Conservation (phyloP, 2,113 vertebrate species). For the Siphamia tubifer region DNA sequence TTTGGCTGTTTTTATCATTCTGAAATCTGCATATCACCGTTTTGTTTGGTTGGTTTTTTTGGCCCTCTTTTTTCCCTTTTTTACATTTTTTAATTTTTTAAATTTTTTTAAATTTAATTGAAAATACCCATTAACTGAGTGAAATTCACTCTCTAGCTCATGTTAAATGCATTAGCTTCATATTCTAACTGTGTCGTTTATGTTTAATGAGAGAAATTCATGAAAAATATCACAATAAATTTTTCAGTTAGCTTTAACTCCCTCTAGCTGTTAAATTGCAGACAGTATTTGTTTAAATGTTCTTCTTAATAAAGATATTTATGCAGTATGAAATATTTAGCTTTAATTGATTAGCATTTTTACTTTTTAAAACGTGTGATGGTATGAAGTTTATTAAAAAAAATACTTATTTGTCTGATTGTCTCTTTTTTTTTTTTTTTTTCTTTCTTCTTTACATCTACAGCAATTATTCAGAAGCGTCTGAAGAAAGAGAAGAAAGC, state of each 20-base stretch:
- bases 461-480: conserved; percentile 98
- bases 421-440: background rate
- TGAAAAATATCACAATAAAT: conserved; percentile 75
- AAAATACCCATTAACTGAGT: conserved; percentile 72
- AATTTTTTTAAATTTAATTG: conserved; percentile 68
- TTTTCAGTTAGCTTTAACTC: conserved; percentile 69
- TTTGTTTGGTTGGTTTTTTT: no score
- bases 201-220: conserved; percentile 81
- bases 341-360: conserved; percentile 55
- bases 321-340: conserved; percentile 63
- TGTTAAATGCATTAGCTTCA: conserved; percentile 75
- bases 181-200: conserved; percentile 73
- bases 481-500: conserved; percentile 99
- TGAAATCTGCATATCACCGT: conserved; percentile 19
- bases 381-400: no score
- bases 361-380: background rate
- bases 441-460: conserved; percentile 13
- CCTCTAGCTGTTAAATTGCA: conserved; percentile 69
- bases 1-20: conserved; percentile 1
- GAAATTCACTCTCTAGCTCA: conserved; percentile 61
- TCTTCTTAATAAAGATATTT: conserved; percentile 50
- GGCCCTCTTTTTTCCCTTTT: no score
- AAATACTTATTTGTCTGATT: conserved; percentile 19
- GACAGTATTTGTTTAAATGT: conserved; percentile 52
- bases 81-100: no score